Conservation (phyloP, 2,797 vertebrate genomes). For the Mormyrus hasselquistii region DNA sequence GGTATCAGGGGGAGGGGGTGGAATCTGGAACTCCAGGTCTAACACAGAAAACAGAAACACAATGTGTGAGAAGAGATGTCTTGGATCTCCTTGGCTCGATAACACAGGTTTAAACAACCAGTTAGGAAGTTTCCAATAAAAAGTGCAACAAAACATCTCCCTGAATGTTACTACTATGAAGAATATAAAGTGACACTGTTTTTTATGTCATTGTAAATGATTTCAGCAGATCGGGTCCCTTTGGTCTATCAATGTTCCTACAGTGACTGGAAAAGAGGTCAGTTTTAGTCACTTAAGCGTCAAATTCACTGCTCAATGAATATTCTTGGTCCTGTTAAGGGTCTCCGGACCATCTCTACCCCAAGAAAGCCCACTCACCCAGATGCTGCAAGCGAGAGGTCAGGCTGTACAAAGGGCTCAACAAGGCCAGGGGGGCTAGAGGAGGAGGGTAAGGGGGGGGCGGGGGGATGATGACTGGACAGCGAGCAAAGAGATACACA, state of each 20-base stretch:
- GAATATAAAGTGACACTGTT: neutral
- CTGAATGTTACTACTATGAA: neutral
- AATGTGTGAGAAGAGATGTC: neutral
- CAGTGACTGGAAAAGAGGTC: neutral
- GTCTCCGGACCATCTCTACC: neutral
- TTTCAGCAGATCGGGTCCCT: neutral
- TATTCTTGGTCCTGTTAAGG: neutral
- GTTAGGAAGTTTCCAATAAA: neutral
- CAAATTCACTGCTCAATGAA: neutral
- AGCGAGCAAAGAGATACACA: neutral
- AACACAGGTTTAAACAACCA: neutral
- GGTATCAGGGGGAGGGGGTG: slow-evolving; percentile 28
- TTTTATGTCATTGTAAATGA: neutral
- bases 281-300: neutral
- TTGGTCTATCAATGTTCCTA: neutral
- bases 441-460: slow-evolving; percentile 29
- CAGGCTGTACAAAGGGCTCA: slow-evolving; percentile 23
- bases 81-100: neutral
- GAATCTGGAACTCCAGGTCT: slow-evolving; percentile 27
- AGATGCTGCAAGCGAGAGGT: slow-evolving; percentile 23
- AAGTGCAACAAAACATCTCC: neutral
- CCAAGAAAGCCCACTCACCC: slow-evolving; percentile 24
- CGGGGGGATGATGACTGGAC: slow-evolving; percentile 24
- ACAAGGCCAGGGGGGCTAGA: slow-evolving; percentile 23
- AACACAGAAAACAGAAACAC: neutral